Base-by-base conservation (phyloP, 2,113 vertebrate species). In the Conger conger region DNA sequence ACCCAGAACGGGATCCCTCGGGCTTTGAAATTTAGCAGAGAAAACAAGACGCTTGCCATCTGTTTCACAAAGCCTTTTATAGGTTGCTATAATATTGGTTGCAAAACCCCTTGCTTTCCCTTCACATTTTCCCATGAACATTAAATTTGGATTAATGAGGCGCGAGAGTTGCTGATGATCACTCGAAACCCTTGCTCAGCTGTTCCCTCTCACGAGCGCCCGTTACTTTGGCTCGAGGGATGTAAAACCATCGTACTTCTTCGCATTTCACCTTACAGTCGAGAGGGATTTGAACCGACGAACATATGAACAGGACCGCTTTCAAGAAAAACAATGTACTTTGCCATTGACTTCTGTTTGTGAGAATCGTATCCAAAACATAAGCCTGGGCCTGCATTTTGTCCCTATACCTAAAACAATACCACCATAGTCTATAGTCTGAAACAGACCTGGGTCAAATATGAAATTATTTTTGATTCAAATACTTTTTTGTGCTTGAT, bases 41-140 rank as follows among this genome's bases (percentile, higher is more conserved):
- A 83, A 88, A 86, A 83, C 87, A 87, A 83, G 60, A 85, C 76
- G 83, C 45, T 81, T 27, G 35, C 76, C 76, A 83, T 86, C 83
- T 79, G 82, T 87, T 87, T 82, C 23, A n/a, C 79, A 83, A 86
- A 68, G 68, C 82, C 60, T 81, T 79, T 85, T 79, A 83, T 35
- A 86, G 27, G n/a, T 36, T 85, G 42, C 42, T 30, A 2, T 33
- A 82, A 86, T 80, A 86, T 86, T 80, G 54, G 82, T 83, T 40
- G 37, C 50, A 79, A 86, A 88, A 82, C n/a, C 16, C 30, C 76
- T 33, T 78, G 50, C 73, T 80, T 30, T 63, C 78, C 79, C 18
- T 54, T 57, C 38, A 30, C 42, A 35, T 30, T 83, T 86, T 82
- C 73, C 86, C 54, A 82, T 50, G 57, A n/a, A 81, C 82, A 53